Conservation (phyloP, 2,113 vertebrate species). For the Passer montanus region DNA sequence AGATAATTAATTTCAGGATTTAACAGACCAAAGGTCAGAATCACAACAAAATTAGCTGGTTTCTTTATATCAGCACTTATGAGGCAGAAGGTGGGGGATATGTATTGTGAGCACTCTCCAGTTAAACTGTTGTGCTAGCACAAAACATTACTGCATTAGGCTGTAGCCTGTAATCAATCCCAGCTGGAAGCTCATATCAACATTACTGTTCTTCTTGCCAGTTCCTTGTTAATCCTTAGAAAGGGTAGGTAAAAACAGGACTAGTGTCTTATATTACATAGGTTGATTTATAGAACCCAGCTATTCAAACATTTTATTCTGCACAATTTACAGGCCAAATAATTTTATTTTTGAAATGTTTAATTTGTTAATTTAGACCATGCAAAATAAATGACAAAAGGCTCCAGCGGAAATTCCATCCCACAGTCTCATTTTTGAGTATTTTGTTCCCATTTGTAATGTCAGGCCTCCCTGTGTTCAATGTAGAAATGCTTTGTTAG, state of each 20-base stretch:
- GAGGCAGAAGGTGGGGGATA: constrained; percentile 13
- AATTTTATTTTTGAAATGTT: constrained; percentile 58
- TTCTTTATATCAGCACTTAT: constrained; percentile 2
- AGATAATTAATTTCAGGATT: constrained; percentile 31
- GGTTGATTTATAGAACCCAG: constrained; percentile 59
- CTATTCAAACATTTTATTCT: constrained; percentile 63
- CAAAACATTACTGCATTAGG: constrained; percentile 35
- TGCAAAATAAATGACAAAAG: constrained; percentile 12
- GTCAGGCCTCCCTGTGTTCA: background rate
- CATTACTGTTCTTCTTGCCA: constrained; percentile 55
- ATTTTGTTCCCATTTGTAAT: constrained; percentile 38
- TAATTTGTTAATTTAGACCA: constrained; percentile 61
- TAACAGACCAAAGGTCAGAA: constrained; percentile 48
- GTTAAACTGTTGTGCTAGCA: constrained; percentile 45
- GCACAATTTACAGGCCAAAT: constrained; percentile 13
- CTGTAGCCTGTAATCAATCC: constrained; percentile 60
- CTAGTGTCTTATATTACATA: constrained; percentile 50
- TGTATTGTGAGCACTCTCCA: constrained; percentile 17
- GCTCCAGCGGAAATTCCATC: background rate
- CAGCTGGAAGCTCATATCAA: constrained; percentile 57
- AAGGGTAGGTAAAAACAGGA: constrained; percentile 60
- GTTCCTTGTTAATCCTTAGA: constrained; percentile 63
- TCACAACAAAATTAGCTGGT: constrained; percentile 45
- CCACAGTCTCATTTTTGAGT: constrained; percentile 14
- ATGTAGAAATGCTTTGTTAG: background rate